Evolutionary conservation across 2,797 vertebrate genomes (phyloP).

Genomic region (Spea hammondii): DNA sequence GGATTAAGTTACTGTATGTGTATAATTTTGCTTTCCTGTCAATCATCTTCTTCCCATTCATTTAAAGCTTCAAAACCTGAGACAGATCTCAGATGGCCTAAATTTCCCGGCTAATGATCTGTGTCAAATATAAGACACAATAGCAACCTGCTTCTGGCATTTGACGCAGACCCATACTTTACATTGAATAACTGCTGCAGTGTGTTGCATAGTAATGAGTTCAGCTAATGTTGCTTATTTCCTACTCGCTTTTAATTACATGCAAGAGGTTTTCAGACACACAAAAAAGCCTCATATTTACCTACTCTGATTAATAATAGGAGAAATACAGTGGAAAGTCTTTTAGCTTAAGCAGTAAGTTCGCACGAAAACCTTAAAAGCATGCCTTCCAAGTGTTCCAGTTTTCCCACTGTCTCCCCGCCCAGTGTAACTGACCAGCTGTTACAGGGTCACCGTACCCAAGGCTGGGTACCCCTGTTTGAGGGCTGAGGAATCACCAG

Average conservation of each 20-base stretch:
- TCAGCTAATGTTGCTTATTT: conserved; percentile 35
- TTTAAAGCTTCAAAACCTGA: conserved; percentile 43
- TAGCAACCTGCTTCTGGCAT: conserved; percentile 44
- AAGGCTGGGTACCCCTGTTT: too few relatives aligned
- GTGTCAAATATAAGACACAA: conserved; percentile 49
- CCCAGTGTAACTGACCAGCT: too few relatives aligned
- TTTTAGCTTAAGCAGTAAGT: too few relatives aligned
- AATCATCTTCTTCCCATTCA: conserved; percentile 16
- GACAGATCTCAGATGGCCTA: conserved; percentile 46
- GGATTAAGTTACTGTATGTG: conserved; percentile 16
- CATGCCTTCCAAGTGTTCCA: too few relatives aligned
- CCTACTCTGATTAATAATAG: not conserved
- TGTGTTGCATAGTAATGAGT: conserved; percentile 48
- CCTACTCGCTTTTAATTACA: conserved; percentile 31
- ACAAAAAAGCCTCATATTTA: conserved; percentile 4
- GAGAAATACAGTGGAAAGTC: not conserved
- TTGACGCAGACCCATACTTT: conserved; percentile 46
- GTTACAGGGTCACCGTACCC: too few relatives aligned
- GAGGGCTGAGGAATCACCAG: too few relatives aligned
- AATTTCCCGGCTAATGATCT: conserved; percentile 49
- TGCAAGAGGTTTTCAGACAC: conserved; percentile 13
- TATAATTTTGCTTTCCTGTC: conserved; percentile 39
- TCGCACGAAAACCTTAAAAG: too few relatives aligned
- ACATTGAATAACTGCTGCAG: conserved; percentile 44
- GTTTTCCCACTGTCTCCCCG: too few relatives aligned